Evolutionary conservation across 92 coral and sea anemone genomes (phyloP), one percentile per base, ranked within the genome.

Genomic region (Actinernus sp.): DNA sequence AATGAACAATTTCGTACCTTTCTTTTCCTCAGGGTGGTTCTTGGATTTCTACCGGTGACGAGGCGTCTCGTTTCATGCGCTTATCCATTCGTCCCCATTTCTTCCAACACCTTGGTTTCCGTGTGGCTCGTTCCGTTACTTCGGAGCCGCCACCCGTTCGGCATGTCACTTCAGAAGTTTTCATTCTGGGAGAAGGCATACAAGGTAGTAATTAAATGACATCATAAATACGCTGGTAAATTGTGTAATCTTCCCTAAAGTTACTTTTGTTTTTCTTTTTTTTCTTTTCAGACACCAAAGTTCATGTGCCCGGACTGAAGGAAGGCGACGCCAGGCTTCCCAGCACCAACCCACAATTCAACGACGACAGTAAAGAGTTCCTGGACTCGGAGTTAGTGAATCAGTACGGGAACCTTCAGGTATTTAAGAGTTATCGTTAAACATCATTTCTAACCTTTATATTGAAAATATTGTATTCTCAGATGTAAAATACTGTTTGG

Each of bases 31-130:
- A 82, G 88, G 88, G 88, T 17, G 83, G 88, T 19, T 64, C 77
- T 26, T 82, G 88, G 88, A 64, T 76, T 14, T 65, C 88, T 0
- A 82, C 88, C 1, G 88, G 88, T 1, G 83, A 49, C 54, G 67
- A 39, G 57, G 88, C 88, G 20, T 82, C 88, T 10, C 78, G 88
- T 23, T 82, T 82, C 17, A 60, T 78, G 23, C 88, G 84, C 11
- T 76, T 16, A 37, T 50, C 82, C 20, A 76, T 84, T 30, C 85
- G 90, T 24, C 85, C 85, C 1, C 90, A 84, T 46, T 84, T 84
- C 58, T 70, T 84, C 59, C 90, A 84, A 56, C 85, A 84, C 48
- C 76, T 77, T 12, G 89, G 89, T 20, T 83, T 83, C 51, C 69
- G 89, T 36, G 8, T 83, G 54, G 89, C 57, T 0, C 73, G 55